A percentile compares a stretch with the other conserved stretches of the same genome.
Evolutionary conservation across 2,797 vertebrate genomes (phyloP).

Genomic region (Lepidocolaptes lacrymiger): DNA sequence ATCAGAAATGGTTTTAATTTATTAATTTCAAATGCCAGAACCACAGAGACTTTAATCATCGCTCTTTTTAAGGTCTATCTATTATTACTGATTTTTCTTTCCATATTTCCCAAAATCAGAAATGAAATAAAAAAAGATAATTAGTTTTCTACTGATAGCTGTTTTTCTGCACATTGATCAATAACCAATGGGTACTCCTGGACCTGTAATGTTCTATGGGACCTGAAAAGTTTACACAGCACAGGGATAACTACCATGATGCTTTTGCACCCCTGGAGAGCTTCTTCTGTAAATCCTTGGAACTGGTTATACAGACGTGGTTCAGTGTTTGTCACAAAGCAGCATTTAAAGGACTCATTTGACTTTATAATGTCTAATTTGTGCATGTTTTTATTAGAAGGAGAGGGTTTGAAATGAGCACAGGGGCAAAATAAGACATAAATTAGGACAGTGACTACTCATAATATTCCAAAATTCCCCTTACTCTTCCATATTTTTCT

Average conservation of each 20-base stretch:
- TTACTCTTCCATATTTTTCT: slow-evolving; percentile 41
- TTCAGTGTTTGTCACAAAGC: slow-evolving; percentile 45
- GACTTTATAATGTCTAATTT: slow-evolving; percentile 63
- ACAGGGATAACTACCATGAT: neutral
- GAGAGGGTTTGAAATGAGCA: slow-evolving; percentile 44
- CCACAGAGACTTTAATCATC: neutral
- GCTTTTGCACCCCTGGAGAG: neutral
- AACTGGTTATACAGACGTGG: neutral
- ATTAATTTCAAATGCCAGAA: neutral
- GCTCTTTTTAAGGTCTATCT: neutral
- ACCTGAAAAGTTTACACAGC: neutral
- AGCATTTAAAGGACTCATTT: slow-evolving; percentile 54
- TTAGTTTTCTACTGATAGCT: neutral
- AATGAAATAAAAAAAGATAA: neutral
- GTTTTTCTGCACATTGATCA: neutral
- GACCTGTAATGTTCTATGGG: neutral
- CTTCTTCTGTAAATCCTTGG: slow-evolving; percentile 19
- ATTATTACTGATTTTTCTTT: slow-evolving; percentile 7
- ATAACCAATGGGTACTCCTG: neutral
- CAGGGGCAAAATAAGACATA: slow-evolving; percentile 50
- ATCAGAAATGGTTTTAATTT: neutral
- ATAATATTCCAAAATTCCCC: neutral
- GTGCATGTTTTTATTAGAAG: slow-evolving; percentile 41
- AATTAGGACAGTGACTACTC: slow-evolving; percentile 50
- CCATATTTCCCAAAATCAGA: neutral